Base-by-base conservation (phyloP, 2,113 vertebrate genomes). In the Thermophis baileyi region DNA sequence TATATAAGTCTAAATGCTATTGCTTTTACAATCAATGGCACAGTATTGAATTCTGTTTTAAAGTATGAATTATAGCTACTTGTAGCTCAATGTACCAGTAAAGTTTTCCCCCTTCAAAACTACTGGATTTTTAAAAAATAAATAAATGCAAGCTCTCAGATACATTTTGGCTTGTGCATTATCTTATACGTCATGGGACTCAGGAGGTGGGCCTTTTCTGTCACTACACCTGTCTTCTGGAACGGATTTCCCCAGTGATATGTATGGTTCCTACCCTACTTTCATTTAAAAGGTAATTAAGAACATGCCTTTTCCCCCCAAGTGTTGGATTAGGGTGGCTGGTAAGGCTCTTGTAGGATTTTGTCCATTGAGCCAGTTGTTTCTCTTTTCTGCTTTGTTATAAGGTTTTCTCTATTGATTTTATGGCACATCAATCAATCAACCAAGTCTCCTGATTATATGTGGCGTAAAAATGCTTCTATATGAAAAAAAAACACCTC, bases 401-500 rank as follows among this genome's bases (percentile, higher is more conserved):
- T 81, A 81, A 81, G 35, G 35, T 81, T 81, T 44, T 81, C 7
- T 44, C 35, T 44, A 44, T 81, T 81, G 74, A 81, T 81, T 81
- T 81, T 81, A 69, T 69, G 63, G 63, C 63, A 69, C 63, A 81
- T 40, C 69, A 81, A 81, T 40, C 69, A 81, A 81, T 40, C 69
- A 81, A 20, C 35, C 35, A 40, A 20, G 35, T 81, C 35, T 81
- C 69, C 53, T 74, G 44, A 46, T n/a, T 30, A 54, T 44, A 53
- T 44, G 57, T 4, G 20, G 51, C 55, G 24, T 91, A 44, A 74
- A 87, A 74, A 92, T 46, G n/a, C 49, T 92, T 30, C n/a, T 81
- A 69, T 44, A n/a, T 40, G 44, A 91, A 87, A 60, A 93, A 87
- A 87, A 92, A 93, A 69, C 46, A 63, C 30, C 63, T 90, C 27